Evolutionary conservation across 30 jellyfish, hydroid and myxozoan species (phyloP), one percentile per base, ranked within the genome.

Genomic region (Haliclystus octoradiatus): DNA sequence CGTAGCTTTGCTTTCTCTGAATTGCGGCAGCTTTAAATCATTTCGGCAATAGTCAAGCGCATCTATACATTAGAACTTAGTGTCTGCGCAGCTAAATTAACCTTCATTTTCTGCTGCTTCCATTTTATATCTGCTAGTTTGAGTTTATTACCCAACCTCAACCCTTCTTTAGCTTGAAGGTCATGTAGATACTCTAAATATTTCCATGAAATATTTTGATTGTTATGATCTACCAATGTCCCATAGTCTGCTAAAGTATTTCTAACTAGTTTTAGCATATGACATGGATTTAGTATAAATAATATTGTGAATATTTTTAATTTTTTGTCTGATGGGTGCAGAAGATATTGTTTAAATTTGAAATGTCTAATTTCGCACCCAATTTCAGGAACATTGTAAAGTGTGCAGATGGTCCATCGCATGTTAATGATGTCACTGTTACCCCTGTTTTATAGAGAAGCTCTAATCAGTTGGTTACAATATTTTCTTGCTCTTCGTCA

Each of bases 31-130:
- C 15, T 73, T 65, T 15, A 74, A 7, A 34, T 65, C 78, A 19
- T 62, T 25, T 2, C 61, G 27, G 13, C 62, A 51, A 33, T 1
- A 79, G 29, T 70, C 88, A 23, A 70, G n/a, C 26, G 86, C 72
- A 49, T 74, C 57, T 40, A 19, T 19, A 40, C 9, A 9, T 40
- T 9, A 40, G 57, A 40, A 40, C 57, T 40, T 9, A 40, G 9
- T 5, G 57, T 40, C 19, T 40, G 57, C 14, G 57, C 19, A 40
- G 57, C 57, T 9, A 71, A 26, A 3, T 50, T 26, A 1, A 79
- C 93, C 4, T 79, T 79, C 79, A 79, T 79, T 34, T 70, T 79
- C 47, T 79, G 69, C 61, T 52, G 71, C 60, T 40, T 73, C 51
- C 26, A 71, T 28, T 70, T 23, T 2, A 71, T 28, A 62, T 72